These are phyloP conservation scores for Meghimatium bilineatum DNA, from an alignment of 2,888 invertebrate species.

Conservation along the genomic window DNA sequence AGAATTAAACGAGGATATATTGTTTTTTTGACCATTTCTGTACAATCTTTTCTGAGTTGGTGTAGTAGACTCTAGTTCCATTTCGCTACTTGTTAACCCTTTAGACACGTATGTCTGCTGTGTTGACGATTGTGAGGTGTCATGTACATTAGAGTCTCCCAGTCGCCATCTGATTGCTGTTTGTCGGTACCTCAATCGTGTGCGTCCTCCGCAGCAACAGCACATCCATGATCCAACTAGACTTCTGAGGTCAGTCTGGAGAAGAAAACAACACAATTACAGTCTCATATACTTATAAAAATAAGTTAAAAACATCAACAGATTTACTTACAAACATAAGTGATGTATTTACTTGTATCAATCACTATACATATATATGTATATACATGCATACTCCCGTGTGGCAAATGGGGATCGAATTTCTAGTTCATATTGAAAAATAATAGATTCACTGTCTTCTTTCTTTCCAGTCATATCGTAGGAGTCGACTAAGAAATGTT, in stretches of 20 bases:
- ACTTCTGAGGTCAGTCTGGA: conserved; percentile 20
- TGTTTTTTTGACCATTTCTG: conserved; percentile 17
- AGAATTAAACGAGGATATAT: neutral
- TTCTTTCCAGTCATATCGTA: too few relatives aligned
- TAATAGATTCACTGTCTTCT: too few relatives aligned
- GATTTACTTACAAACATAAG: too few relatives aligned
- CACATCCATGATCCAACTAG: conserved; percentile 10
- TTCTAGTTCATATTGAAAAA: too few relatives aligned
- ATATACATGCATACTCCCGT: too few relatives aligned
- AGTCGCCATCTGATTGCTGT: conserved; percentile 41
- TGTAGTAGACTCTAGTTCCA: neutral
- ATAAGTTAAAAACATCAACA: too few relatives aligned
- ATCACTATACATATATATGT: too few relatives aligned
- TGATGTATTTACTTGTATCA: too few relatives aligned
- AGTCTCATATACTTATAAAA: neutral
- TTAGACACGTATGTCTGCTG: neutral
- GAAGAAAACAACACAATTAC: neutral
- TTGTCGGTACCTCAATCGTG: conserved; percentile 23
- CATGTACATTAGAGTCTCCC: conserved; percentile 33
- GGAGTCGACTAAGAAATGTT: too few relatives aligned
- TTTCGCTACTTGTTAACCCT: neutral
- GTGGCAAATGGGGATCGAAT: too few relatives aligned
- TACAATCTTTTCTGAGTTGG: neutral
- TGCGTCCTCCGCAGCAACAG: neutral
- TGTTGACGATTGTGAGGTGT: neutral